These are phyloP conservation scores for Myrmophylax atrothorax DNA, from an alignment of 2,113 vertebrate species.

Conservation along the genomic window DNA sequence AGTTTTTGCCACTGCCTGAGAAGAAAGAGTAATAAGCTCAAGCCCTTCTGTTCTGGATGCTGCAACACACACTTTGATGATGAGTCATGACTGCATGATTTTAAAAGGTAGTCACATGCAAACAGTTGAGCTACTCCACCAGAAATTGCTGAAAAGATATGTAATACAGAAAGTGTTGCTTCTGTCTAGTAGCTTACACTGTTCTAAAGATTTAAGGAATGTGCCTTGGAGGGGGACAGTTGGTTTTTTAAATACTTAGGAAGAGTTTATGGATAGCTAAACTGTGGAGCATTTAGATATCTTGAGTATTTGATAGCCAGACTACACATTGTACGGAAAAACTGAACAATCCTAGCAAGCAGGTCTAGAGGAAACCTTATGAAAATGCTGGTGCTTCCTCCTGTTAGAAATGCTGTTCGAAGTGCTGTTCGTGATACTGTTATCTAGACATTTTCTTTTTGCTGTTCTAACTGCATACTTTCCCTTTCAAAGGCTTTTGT, in stretches of 20 bases:
- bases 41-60: not conserved
- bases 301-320: not conserved
- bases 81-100: constrained; percentile 57
- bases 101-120: constrained; percentile 47
- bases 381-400: not conserved
- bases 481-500: not conserved
- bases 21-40: not conserved
- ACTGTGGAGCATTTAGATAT: not conserved
- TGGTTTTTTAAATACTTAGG: not conserved
- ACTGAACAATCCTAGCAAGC: not conserved
- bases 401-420: not conserved
- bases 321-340: not conserved
- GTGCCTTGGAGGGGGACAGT: not conserved
- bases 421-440: not conserved
- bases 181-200: not conserved
- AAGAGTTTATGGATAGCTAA: not conserved
- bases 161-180: not conserved
- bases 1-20: not conserved
- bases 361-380: not conserved
- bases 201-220: not conserved
- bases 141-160: not conserved
- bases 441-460: not conserved
- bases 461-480: not conserved
- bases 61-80: constrained; percentile 1
- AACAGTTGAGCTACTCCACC: not conserved